Conservation (phyloP, 2,888 invertebrate species). For the Malacosoma neustria region DNA sequence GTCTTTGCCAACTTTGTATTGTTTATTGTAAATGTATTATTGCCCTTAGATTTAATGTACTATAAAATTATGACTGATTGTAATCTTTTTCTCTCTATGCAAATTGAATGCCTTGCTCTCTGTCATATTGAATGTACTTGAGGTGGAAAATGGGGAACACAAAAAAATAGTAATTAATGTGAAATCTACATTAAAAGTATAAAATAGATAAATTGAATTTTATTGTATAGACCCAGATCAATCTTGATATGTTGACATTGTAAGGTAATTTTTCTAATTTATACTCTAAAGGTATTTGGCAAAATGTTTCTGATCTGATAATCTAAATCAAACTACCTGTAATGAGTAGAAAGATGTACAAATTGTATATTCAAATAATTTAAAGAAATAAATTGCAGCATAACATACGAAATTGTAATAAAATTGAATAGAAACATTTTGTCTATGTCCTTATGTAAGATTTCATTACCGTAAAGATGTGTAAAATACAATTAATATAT, state of each 20-base stretch:
- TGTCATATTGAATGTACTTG: slow-evolving; percentile 13
- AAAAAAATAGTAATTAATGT: slow-evolving; percentile 64
- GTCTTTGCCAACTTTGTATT: background rate
- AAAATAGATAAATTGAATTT: background rate
- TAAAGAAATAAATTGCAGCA: too few species aligned
- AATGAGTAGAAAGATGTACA: too few species aligned
- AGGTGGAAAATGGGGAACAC: slow-evolving; percentile 21
- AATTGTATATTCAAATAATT: too few species aligned
- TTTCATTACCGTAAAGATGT: too few species aligned
- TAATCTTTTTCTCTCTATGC: background rate
- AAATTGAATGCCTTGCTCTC: slow-evolving; percentile 10
- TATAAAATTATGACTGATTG: too few species aligned
- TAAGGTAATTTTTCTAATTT: background rate
- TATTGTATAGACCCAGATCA: background rate
- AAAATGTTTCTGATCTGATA: too few species aligned
- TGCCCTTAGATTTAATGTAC: too few species aligned
- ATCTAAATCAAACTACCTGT: too few species aligned
- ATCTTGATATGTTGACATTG: slow-evolving; percentile 1
- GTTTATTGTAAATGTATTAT: background rate
- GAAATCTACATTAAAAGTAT: slow-evolving; percentile 15
- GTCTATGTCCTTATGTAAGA: too few species aligned
- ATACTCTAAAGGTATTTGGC: background rate
- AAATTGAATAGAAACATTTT: too few species aligned
- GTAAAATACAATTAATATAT: too few species aligned
- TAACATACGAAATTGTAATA: too few species aligned